These are phyloP conservation scores for Coregonus sp. DNA, from an alignment of 2,797 vertebrate species.

Conservation along the genomic window DNA sequence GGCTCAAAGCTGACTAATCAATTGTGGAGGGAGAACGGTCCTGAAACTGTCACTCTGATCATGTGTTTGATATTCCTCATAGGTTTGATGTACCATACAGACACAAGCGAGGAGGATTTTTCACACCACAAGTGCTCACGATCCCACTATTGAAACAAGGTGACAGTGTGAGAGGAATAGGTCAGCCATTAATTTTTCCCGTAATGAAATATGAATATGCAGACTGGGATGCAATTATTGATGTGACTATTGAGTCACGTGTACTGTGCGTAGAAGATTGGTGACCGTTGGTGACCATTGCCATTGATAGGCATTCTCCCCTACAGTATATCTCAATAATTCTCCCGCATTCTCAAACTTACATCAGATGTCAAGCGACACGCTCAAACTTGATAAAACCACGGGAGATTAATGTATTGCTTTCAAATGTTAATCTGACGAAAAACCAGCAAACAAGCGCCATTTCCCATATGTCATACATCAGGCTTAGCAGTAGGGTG, in stretches of 20 bases:
- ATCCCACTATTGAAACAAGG: neutral
- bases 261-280: too few relatives aligned
- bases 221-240: neutral
- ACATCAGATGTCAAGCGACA: neutral
- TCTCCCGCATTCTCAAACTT: neutral
- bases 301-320: neutral
- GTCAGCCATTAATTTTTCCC: neutral
- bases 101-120: neutral
- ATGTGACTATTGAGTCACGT: neutral
- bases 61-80: neutral
- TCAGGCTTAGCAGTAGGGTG: neutral
- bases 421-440: neutral
- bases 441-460: too few relatives aligned
- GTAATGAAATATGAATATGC: neutral
- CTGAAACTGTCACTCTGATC: neutral
- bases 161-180: neutral
- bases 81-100: neutral
- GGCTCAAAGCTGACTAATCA: neutral
- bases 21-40: neutral
- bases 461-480: neutral
- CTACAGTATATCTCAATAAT: neutral
- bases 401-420: neutral
- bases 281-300: neutral
- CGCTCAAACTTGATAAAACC: neutral
- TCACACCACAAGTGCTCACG: neutral